These are phyloP conservation scores for Phortica okadai DNA, from an alignment of 2,888 invertebrate genomes.

Conservation along the genomic window DNA sequence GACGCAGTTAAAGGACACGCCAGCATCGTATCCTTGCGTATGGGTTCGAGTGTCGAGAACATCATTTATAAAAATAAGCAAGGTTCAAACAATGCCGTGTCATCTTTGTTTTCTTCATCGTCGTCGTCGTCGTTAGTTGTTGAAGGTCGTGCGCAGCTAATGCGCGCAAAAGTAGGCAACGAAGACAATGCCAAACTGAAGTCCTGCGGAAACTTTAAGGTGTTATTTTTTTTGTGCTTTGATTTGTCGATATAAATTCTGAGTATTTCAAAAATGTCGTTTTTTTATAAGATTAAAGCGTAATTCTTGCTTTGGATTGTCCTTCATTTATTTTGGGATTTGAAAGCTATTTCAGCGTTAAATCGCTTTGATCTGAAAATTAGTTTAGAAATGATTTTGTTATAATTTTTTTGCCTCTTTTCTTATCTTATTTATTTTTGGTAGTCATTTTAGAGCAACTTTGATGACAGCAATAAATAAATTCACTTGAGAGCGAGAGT, in stretches of 20 bases:
- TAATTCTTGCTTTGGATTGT: constrained; percentile 36
- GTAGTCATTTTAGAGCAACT: too few species aligned
- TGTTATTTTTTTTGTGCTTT: neutral
- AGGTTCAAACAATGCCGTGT: neutral
- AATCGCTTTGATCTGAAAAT: constrained; percentile 23
- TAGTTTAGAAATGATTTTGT: neutral
- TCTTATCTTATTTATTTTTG: too few species aligned
- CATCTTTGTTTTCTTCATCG: neutral
- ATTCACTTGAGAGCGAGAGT: too few species aligned
- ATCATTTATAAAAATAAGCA: constrained; percentile 30
- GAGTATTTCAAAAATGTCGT: constrained; percentile 32
- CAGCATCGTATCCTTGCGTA: neutral
- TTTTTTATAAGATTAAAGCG: constrained; percentile 43
- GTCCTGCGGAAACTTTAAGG: too few species aligned
- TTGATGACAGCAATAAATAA: too few species aligned
- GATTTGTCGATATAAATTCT: constrained; percentile 50
- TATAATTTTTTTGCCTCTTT: neutral
- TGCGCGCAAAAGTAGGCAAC: neutral
- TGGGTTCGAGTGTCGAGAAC: neutral
- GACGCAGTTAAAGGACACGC: neutral
- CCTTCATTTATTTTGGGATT: constrained; percentile 31
- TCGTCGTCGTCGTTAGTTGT: constrained; percentile 24
- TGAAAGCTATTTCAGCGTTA: constrained; percentile 8
- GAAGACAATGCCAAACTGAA: constrained; percentile 8
- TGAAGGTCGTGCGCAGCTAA: constrained; percentile 40